Evolutionary conservation across 23 tunicate genomes (phyloP).

Genomic region (Phallusia fumigata): DNA sequence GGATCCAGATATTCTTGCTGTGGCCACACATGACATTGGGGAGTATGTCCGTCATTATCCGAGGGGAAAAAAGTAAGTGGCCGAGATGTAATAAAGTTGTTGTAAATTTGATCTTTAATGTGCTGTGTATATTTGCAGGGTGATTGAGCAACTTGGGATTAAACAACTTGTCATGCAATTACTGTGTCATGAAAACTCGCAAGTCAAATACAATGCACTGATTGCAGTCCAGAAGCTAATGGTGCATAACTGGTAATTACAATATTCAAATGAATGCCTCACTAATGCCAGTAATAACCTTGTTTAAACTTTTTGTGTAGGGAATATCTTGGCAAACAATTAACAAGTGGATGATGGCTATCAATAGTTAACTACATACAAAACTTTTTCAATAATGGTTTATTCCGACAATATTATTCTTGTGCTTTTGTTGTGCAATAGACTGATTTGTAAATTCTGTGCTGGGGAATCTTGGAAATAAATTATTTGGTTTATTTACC

Average conservation of each 20-base stretch:
- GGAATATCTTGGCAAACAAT: conserved; percentile 87
- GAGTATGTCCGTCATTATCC: conserved; percentile 94
- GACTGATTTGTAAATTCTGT: no score
- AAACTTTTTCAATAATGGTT: no score
- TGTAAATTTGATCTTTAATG: no score
- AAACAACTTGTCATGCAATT: conserved; percentile 97
- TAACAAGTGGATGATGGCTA: conserved; percentile 36
- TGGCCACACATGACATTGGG: conserved; percentile 93
- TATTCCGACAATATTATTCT: no score
- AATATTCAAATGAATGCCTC: no score
- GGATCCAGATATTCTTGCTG: conserved; percentile 75
- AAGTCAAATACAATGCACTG: conserved; percentile 91
- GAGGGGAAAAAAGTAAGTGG: conserved; percentile 84
- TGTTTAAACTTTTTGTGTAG: conserved; percentile 23
- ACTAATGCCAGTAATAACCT: no score
- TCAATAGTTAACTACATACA: no score
- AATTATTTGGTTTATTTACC: no score
- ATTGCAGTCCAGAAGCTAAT: conserved; percentile 94
- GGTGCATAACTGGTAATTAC: conserved; percentile 99
- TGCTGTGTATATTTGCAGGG: no score
- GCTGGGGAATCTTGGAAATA: no score
- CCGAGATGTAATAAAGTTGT: background rate
- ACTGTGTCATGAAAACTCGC: conserved; percentile 55
- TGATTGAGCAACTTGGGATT: conserved; percentile 83
- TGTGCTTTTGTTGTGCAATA: no score